Conservation (phyloP, 2,797 vertebrate species). For the Loriculus beryllinus region DNA sequence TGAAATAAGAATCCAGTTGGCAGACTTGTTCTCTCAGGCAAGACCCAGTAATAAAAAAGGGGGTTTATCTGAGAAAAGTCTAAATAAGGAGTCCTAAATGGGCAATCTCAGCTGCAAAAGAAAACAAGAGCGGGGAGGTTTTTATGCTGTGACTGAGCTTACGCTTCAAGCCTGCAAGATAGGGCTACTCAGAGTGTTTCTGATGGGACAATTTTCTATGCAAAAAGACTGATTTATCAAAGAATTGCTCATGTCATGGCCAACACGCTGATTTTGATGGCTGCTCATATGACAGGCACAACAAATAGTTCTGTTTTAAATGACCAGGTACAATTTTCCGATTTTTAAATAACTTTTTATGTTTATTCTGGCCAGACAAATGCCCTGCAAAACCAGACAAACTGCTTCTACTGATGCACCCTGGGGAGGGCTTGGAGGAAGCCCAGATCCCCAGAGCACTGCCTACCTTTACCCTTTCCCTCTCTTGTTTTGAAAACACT, state of each 20-base stretch:
- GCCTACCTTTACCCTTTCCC: not conserved
- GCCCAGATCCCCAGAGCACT: not conserved
- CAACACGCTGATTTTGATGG: not conserved
- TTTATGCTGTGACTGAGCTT: not conserved
- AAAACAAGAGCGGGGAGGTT: conserved; percentile 2
- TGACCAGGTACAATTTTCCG: not conserved
- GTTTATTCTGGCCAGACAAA: not conserved
- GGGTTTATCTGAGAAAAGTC: conserved; percentile 10
- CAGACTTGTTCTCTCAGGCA: conserved; percentile 10
- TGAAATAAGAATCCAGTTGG: not conserved
- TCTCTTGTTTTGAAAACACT: not conserved
- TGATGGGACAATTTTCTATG: conserved; percentile 46
- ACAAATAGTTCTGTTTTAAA: not conserved
- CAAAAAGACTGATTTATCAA: conserved; percentile 27
- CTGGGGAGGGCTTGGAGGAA: not conserved
- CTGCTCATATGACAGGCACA: not conserved
- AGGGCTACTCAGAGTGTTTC: not conserved
- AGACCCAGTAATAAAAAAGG: not conserved
- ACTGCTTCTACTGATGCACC: not conserved
- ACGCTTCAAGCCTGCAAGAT: conserved; percentile 25
- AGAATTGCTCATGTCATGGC: conserved; percentile 6
- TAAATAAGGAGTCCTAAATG: not conserved
- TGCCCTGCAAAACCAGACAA: not conserved
- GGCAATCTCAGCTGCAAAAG: conserved; percentile 30
- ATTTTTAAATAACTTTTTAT: not conserved